Evolutionary conservation across 2,113 vertebrate genomes (phyloP), one percentile per base, ranked within the genome.

Genomic region (Corvus hawaiiensis): DNA sequence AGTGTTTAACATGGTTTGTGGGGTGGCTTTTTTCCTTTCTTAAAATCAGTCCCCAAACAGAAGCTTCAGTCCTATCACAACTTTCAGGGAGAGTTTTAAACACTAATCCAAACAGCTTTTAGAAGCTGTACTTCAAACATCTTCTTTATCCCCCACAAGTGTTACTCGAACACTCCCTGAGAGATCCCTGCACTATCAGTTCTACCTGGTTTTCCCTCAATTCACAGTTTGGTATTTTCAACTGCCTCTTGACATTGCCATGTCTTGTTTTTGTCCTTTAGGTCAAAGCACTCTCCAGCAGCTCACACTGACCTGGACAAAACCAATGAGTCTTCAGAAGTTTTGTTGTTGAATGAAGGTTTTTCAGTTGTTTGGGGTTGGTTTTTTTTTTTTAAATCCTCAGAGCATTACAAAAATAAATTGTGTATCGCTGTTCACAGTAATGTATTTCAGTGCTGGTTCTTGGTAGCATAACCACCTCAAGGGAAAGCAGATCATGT

Each of bases 81-180:
- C 46, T 73, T 66, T 46, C 55, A 69, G 23, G 7, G 26, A 87
- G 62, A 69, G 49, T 76, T 80, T 92, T 77, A 88, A 59, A 14
- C 41, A 58, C 18, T 80, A 90, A 90, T 55, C 86, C 26, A 9
- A 59, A 39, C 72, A 89, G 69, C 69, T 87, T 90, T 62, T 27
- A 13, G 32, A 77, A 51, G 58, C 54, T 73, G 83, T 90, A 61
- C 17, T 89, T 85, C 66, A 87, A 85, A 85, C 46, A 76, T 19
- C 44, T 56, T 61, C 13, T 86, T 68, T 59, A 91, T 75, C 74
- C 51, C 35, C n/a, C 2, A 0, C 10, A 77, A 94, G 48, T 35
- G 48, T n/a, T 88, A 52, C 59, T 86, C 63, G 84, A 74, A 62
- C 71, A 56, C 56, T 63, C 51, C 21, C 51, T 2, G 8, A 68